Evolutionary conservation across 2,888 invertebrate genomes (phyloP).

Genomic region (Plagodis dolabraria): DNA sequence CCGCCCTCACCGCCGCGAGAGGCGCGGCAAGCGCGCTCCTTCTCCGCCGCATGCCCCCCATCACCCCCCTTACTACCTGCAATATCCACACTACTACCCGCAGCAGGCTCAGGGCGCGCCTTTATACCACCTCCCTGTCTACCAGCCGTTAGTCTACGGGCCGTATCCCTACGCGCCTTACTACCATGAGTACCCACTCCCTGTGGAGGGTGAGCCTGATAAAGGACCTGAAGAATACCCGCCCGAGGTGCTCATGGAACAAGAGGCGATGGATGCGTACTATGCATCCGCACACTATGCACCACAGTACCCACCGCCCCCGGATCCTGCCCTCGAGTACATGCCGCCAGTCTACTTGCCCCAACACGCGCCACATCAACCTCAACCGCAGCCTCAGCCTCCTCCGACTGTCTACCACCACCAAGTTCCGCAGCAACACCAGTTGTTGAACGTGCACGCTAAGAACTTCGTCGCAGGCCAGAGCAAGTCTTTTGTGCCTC

Average conservation of each 20-base stretch:
- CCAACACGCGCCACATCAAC: too few relatives aligned
- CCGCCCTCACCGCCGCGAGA: conserved; percentile 64
- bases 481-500: conserved; percentile 57
- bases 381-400: conserved; percentile 55
- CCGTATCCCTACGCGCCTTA: conserved; percentile 79
- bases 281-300: conserved; percentile 74
- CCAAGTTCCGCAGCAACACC: conserved; percentile 57
- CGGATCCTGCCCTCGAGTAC: conserved; percentile 72
- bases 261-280: conserved; percentile 79
- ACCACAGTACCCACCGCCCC: conserved; percentile 69
- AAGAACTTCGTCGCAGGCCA: conserved; percentile 80
- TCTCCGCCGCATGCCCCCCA: conserved; percentile 70
- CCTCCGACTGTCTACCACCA: conserved; percentile 61
- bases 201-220: conserved; percentile 75
- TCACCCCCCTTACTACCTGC: conserved; percentile 71
- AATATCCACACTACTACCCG: conserved; percentile 79
- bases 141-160: conserved; percentile 77
- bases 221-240: conserved; percentile 79
- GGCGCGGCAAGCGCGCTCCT: conserved; percentile 68
- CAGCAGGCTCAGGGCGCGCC: conserved; percentile 83
- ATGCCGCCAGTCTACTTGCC: conserved; percentile 75
- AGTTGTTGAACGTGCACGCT: conserved; percentile 81
- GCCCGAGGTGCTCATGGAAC: conserved; percentile 77
- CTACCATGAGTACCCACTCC: conserved; percentile 75
- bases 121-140: conserved; percentile 79